Conservation (phyloP, 2,888 invertebrate genomes). For the Acanthopleura granulata region DNA sequence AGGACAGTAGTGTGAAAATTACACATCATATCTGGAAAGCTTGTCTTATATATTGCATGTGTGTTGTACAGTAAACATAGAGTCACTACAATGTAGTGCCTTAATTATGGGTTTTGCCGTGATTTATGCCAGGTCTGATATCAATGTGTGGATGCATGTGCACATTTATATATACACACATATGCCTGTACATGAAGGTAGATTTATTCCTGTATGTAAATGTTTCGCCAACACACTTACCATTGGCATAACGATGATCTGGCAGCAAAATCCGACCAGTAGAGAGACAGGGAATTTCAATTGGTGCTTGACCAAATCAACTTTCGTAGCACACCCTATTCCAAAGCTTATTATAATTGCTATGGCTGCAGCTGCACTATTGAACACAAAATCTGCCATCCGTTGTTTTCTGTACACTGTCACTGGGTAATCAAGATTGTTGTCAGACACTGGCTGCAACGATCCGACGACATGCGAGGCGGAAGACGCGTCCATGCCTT, state of each 20-base stretch:
- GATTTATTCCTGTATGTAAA: no score
- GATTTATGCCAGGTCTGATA: no score
- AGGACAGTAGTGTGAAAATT: no score
- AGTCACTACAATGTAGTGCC: no score
- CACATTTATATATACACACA: no score
- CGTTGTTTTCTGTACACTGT: constrained; percentile 49
- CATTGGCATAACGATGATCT: constrained; percentile 66
- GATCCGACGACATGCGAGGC: background rate
- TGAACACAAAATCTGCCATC: constrained; percentile 62
- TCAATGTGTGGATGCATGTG: no score
- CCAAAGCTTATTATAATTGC: constrained; percentile 66
- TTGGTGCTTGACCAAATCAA: constrained; percentile 57
- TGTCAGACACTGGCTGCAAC: constrained; percentile 44
- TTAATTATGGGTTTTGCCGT: no score
- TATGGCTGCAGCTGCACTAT: constrained; percentile 60
- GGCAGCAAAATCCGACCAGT: constrained; percentile 62
- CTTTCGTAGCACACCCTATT: constrained; percentile 65
- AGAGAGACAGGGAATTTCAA: constrained; percentile 61
- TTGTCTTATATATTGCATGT: no score
- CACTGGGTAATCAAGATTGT: constrained; percentile 41
- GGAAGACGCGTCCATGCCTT: constrained; percentile 8
- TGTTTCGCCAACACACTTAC: constrained; percentile 43
- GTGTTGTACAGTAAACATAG: no score
- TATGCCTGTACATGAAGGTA: no score
- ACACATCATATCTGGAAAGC: no score